These are phyloP conservation scores for Metaphire vulgaris DNA, from an alignment of 1,140 invertebrate species.

Conservation along the genomic window DNA sequence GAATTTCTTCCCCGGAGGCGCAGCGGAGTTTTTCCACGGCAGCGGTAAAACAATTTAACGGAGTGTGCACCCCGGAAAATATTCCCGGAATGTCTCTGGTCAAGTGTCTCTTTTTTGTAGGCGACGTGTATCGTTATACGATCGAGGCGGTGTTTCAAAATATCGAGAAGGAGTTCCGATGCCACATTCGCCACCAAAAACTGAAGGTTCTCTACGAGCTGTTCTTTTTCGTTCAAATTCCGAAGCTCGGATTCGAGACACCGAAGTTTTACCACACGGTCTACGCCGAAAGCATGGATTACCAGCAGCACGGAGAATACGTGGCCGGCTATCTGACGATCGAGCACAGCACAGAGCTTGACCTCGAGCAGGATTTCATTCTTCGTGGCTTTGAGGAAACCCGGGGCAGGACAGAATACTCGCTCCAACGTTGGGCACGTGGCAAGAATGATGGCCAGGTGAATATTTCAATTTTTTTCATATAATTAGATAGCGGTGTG, in stretches of 20 bases:
- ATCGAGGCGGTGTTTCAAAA: constrained; percentile 31
- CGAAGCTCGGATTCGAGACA: constrained; percentile 15
- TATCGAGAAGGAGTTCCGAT: constrained; percentile 29
- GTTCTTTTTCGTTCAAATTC: constrained; percentile 26
- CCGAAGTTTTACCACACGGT: constrained; percentile 11
- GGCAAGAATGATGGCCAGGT: no score
- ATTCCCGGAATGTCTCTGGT: no score
- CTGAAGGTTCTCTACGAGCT: constrained; percentile 29
- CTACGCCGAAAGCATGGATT: constrained; percentile 19
- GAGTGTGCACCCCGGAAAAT: no score
- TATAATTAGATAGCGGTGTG: no score
- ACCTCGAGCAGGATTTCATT: constrained; percentile 21
- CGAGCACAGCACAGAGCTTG: constrained; percentile 30
- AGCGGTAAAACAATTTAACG: no score
- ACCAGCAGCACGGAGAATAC: constrained; percentile 20
- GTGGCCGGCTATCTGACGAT: constrained; percentile 20
- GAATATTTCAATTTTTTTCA: no score
- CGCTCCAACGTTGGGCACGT: no score
- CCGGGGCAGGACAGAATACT: no score
- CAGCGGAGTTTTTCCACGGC: no score
- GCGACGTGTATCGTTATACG: constrained; percentile 31
- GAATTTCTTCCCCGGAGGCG: no score
- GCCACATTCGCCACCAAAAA: constrained; percentile 24
- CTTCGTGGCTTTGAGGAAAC: no score
- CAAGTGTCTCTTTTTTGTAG: constrained; percentile 33